Evolutionary conservation across 2,888 invertebrate genomes (phyloP).

Genomic region (Criorhina ranunculi): DNA sequence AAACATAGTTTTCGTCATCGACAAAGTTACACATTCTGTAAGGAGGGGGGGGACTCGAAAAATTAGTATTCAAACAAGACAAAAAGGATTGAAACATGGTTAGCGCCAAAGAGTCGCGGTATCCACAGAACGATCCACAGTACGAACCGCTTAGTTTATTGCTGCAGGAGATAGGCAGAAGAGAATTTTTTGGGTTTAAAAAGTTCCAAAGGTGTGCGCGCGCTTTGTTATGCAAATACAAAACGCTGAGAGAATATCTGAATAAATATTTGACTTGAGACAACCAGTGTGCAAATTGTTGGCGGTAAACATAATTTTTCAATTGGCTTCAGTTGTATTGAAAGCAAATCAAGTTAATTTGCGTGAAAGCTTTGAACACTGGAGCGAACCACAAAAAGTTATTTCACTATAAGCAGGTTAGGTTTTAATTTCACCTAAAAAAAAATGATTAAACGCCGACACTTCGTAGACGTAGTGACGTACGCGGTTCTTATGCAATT

Average conservation of each 20-base stretch:
- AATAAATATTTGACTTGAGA: constrained; percentile 13
- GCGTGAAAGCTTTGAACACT: background rate
- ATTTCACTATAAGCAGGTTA: background rate
- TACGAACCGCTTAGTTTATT: constrained; percentile 3
- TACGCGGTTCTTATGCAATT: too few relatives aligned
- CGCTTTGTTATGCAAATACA: constrained; percentile 59
- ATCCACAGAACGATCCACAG: too few relatives aligned
- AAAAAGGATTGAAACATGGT: constrained; percentile 12
- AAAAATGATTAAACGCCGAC: too few relatives aligned
- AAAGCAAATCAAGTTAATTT: background rate
- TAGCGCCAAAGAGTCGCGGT: constrained; percentile 33
- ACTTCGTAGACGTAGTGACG: too few relatives aligned
- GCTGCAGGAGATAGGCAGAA: constrained; percentile 8
- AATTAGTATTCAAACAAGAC: constrained; percentile 1
- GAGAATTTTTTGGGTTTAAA: constrained; percentile 3
- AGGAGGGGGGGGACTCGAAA: background rate
- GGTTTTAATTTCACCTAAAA: too few relatives aligned
- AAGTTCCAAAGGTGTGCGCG: constrained; percentile 40
- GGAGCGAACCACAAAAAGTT: background rate
- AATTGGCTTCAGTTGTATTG: constrained; percentile 5
- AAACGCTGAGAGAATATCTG: constrained; percentile 30
- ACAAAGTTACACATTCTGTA: background rate
- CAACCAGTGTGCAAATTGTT: constrained; percentile 20
- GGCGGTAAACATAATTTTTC: constrained; percentile 8
- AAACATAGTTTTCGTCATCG: constrained; percentile 8